These are phyloP conservation scores for Malurus leucopterus DNA, from an alignment of 2,797 vertebrate genomes.

Conservation along the genomic window DNA sequence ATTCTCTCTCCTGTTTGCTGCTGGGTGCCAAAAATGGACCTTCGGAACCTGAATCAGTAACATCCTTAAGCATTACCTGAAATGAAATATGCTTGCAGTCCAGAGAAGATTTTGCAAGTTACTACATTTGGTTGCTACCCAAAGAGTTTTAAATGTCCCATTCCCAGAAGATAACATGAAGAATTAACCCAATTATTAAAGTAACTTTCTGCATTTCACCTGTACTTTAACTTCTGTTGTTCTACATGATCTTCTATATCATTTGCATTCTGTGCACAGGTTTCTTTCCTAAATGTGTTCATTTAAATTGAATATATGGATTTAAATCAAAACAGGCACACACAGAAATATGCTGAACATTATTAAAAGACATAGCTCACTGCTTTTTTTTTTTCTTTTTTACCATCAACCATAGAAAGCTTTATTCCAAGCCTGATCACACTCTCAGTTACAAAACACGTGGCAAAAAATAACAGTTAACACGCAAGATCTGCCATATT, in stretches of 20 bases:
- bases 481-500: conserved; percentile 63
- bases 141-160: not conserved
- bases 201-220: not conserved
- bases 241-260: not conserved
- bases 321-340: not conserved
- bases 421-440: conserved; percentile 75
- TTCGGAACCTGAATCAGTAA: not conserved
- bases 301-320: not conserved
- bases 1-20: not conserved
- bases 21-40: not conserved
- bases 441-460: conserved; percentile 66
- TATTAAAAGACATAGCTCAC: not conserved
- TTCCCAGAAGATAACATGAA: not conserved
- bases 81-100: not conserved
- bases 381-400: not conserved
- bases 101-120: not conserved
- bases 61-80: not conserved
- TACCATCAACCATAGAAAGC: conserved; percentile 61
- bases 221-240: not conserved
- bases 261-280: not conserved
- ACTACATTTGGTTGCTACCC: not conserved
- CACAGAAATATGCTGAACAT: not conserved
- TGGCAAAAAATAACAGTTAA: conserved; percentile 66
- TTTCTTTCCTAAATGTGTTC: not conserved
- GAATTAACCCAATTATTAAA: not conserved